These are phyloP conservation scores for Hyperoplus immaculatus DNA, from an alignment of 2,797 vertebrate species.

Conservation along the genomic window DNA sequence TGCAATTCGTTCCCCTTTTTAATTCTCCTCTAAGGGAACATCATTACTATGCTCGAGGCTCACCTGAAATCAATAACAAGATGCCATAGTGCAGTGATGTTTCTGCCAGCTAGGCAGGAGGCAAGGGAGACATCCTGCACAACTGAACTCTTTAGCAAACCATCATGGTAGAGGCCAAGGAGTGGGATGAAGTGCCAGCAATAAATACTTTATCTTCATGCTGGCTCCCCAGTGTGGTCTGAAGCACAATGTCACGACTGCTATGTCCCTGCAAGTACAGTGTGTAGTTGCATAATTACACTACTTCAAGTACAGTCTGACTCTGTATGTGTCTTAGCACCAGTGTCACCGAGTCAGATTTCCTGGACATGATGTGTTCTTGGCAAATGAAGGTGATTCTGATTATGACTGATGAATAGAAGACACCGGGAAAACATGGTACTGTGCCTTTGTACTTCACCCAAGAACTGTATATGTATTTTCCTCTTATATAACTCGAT, in stretches of 20 bases:
- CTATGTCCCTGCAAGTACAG: slow-evolving; percentile 63
- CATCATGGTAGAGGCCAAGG: slow-evolving; percentile 64
- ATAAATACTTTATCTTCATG: slow-evolving; percentile 75
- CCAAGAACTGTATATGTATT: not conserved
- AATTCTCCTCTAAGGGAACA: slow-evolving; percentile 70
- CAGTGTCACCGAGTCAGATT: slow-evolving; percentile 56
- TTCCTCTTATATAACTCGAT: slow-evolving; percentile 13
- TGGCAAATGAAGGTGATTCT: slow-evolving; percentile 56
- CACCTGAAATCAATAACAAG: slow-evolving; percentile 79
- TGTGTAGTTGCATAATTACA: slow-evolving; percentile 45
- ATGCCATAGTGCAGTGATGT: slow-evolving; percentile 67
- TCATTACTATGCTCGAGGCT: slow-evolving; percentile 74
- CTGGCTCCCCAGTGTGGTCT: slow-evolving; percentile 51
- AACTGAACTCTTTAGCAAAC: slow-evolving; percentile 55
- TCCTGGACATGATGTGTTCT: slow-evolving; percentile 47
- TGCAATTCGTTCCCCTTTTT: slow-evolving; percentile 70
- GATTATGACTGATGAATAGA: slow-evolving; percentile 32
- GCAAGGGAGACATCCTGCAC: slow-evolving; percentile 59
- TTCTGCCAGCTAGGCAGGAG: slow-evolving; percentile 60
- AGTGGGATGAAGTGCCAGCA: slow-evolving; percentile 55
- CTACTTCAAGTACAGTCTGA: slow-evolving; percentile 57
- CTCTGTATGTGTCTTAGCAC: slow-evolving; percentile 52
- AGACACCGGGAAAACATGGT: slow-evolving; percentile 40
- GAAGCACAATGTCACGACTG: slow-evolving; percentile 64
- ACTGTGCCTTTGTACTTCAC: slow-evolving; percentile 11